Conservation (phyloP, 2,797 vertebrate species). For the Lagorchestes hirsutus region DNA sequence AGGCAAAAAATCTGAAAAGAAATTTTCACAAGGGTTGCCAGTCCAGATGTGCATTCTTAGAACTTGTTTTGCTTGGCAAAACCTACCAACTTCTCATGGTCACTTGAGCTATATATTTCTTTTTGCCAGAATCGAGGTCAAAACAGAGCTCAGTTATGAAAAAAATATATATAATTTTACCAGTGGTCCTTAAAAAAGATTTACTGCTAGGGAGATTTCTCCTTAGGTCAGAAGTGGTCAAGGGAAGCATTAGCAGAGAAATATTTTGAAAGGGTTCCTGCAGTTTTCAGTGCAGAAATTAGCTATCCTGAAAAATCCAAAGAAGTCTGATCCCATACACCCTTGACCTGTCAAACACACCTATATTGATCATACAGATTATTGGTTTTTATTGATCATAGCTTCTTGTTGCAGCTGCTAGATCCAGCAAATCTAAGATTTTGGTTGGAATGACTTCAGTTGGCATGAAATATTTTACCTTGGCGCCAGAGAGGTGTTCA, state of each 20-base stretch:
- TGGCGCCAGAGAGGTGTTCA: neutral
- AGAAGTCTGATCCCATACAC: neutral
- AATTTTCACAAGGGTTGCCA: conserved; percentile 42
- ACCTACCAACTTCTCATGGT: conserved; percentile 76
- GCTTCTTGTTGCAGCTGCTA: neutral
- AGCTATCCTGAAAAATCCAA: conserved; percentile 50
- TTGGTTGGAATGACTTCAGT: conserved; percentile 18
- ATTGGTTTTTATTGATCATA: neutral
- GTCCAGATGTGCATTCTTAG: conserved; percentile 59
- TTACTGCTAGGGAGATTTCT: conserved; percentile 57
- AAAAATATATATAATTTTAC: conserved; percentile 64
- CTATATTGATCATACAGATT: neutral
- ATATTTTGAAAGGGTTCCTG: neutral
- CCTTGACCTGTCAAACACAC: neutral
- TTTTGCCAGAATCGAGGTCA: conserved; percentile 68
- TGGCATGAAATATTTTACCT: conserved; percentile 1
- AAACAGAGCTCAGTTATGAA: conserved; percentile 80
- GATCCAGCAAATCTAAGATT: neutral
- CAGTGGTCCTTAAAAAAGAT: conserved; percentile 66
- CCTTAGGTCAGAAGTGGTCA: conserved; percentile 67
- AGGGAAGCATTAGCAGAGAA: conserved; percentile 45
- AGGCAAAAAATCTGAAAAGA: conserved; percentile 30
- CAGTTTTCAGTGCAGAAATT: conserved; percentile 24
- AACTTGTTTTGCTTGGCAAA: conserved; percentile 83
- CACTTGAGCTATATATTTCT: conserved; percentile 77